Base-by-base conservation (phyloP, 2,113 vertebrate species). In the Gadus macrocephalus region DNA sequence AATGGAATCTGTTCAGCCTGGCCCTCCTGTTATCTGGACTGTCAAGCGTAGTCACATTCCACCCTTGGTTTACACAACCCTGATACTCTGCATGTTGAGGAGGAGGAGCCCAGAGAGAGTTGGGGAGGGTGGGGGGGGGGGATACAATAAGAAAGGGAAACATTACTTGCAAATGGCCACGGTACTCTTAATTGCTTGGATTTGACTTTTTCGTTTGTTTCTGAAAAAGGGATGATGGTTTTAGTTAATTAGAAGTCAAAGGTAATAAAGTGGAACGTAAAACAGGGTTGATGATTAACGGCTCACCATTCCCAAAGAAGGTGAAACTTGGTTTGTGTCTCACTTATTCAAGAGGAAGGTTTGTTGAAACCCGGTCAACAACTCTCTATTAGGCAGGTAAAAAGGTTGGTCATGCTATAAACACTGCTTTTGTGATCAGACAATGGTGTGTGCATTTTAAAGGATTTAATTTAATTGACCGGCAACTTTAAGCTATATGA, bases 41-140 rank as follows among this genome's bases (percentile, higher is more conserved):
- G 90, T 92, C 91, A 87, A 85, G 92, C 85, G 84, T 67, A 82
- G 85, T 85, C 73, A 79, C 92, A 92, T 93, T 93, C 91, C 89
- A 85, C 71, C 76, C 81, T 75, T 81, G 70, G 77, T 89, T 86
- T 86, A 78, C 77, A 78, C 79, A 70, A 67, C 68, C 69, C 74
- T 82, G 87, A 91, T 90, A 90, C 86, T 83, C 55, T 49, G 9
- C 12, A 49, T 49, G 42, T 49, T 49, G 42, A 11, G 11, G 42
- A 2, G 42, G 38, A 42, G 38, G 38, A 25, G 25, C 25, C 31
- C 31, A 4, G 4, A 35, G 31, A 35, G 15, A 56, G 35, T 15
- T 1, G 16, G 61, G 69, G 61, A 14, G 9, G 68, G 75, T 79
- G 77, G 82, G 65, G 55, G 28, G 72, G 69, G 42, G 66, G 42